phyloP scores from a whole-genome alignment of 2,888 invertebrate species.

The Aphidoletes aphidimyza region DNA sequence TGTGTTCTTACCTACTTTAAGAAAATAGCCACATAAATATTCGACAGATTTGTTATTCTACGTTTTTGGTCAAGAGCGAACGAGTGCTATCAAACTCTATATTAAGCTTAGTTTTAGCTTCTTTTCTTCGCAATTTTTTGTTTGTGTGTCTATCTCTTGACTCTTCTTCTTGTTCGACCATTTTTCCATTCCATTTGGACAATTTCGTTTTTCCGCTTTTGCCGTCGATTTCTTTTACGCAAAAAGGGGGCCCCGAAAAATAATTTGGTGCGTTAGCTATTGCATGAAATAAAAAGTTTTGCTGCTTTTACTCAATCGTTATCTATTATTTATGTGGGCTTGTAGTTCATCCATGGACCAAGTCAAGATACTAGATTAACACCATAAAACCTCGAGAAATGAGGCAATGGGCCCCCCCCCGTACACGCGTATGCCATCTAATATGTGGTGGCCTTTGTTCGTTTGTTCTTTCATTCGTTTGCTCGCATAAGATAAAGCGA shows the following conservation, averaged over 20 bases:
- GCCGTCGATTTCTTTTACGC: not conserved
- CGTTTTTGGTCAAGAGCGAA: not conserved
- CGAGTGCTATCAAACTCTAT: too few relatives aligned
- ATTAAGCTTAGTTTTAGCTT: too few relatives aligned
- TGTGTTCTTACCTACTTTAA: constrained; percentile 51
- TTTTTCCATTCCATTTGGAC: not conserved
- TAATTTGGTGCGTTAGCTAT: constrained; percentile 4
- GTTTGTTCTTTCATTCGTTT: too few relatives aligned
- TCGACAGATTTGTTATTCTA: constrained; percentile 11
- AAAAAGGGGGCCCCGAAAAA: not conserved
- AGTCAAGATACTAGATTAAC: not conserved
- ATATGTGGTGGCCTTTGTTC: too few relatives aligned
- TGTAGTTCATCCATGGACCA: not conserved
- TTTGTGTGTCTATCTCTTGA: not conserved
- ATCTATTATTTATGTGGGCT: constrained; percentile 32
- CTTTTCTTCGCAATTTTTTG: not conserved
- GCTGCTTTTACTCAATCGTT: not conserved
- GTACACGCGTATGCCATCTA: too few relatives aligned
- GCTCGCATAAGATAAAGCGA: constrained; percentile 33
- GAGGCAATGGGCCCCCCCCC: not conserved
- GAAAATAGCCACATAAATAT: constrained; percentile 49
- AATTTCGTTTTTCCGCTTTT: not conserved
- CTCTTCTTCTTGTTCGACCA: not conserved
- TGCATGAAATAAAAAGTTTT: constrained; percentile 9
- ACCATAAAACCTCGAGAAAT: not conserved